These are phyloP conservation scores for Corythoichthys intestinalis DNA, from an alignment of 2,113 vertebrate species.

Conservation along the genomic window DNA sequence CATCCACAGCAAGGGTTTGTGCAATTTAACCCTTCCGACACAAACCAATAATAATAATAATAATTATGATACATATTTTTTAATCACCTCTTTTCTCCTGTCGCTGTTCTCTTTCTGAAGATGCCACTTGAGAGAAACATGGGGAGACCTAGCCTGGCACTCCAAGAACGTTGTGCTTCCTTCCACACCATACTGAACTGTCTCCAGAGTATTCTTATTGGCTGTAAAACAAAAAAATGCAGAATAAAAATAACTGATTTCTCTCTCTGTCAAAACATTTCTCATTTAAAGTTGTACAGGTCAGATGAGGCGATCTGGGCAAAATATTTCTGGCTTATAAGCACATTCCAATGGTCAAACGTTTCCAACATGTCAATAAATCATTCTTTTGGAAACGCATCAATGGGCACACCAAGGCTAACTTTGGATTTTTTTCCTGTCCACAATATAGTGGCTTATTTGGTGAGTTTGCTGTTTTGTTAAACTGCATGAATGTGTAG, in stretches of 20 bases:
- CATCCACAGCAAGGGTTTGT: no score
- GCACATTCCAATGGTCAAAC: neutral
- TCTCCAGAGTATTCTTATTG: slow-evolving; percentile 88
- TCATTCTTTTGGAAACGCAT: neutral
- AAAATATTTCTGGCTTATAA: no score
- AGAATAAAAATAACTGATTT: neutral
- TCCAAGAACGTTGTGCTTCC: slow-evolving; percentile 94
- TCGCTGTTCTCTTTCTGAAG: slow-evolving; percentile 93
- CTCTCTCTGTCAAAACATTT: neutral
- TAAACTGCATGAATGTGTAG: no score
- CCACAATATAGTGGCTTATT: no score
- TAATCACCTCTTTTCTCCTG: slow-evolving; percentile 88
- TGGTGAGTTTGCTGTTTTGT: no score
- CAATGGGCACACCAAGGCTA: neutral
- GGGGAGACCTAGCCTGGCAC: slow-evolving; percentile 92
- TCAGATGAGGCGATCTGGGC: no score
- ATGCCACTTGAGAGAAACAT: slow-evolving; percentile 92
- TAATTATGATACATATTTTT: no score
- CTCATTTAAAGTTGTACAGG: no score
- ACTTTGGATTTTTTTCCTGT: no score
- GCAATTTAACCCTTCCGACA: no score
- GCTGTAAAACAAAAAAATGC: slow-evolving; percentile 62
- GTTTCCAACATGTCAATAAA: neutral
- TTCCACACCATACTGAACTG: slow-evolving; percentile 90
- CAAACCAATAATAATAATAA: no score